phyloP scores from a whole-genome alignment of 2,113 vertebrate genomes.

The Mustela lutreola region DNA sequence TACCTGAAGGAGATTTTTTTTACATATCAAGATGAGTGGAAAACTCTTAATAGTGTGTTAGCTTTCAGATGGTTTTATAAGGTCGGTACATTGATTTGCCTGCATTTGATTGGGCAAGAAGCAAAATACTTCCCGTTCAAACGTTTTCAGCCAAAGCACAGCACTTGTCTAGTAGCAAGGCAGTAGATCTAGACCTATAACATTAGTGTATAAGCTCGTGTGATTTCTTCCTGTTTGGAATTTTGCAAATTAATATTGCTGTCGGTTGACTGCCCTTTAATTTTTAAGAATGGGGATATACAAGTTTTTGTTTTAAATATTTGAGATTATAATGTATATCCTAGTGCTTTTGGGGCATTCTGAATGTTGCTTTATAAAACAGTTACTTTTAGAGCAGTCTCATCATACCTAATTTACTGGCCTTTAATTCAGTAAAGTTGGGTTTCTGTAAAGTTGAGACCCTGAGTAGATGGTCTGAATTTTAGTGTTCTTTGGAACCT shows the following conservation, averaged over 20 bases:
- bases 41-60: not conserved
- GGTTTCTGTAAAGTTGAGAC: slow-evolving; percentile 43
- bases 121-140: not conserved
- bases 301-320: slow-evolving; percentile 7
- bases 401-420: slow-evolving; percentile 8
- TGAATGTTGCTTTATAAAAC: slow-evolving; percentile 9
- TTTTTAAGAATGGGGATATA: not conserved
- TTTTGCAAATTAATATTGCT: slow-evolving; percentile 5
- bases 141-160: not conserved
- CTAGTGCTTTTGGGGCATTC: not conserved
- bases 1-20: not conserved
- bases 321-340: not conserved
- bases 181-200: not conserved
- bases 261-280: not conserved
- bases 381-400: not conserved
- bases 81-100: slow-evolving; percentile 21
- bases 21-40: not conserved
- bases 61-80: slow-evolving; percentile 41
- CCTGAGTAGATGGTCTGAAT: not conserved
- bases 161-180: not conserved
- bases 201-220: not conserved
- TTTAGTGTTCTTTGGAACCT: slow-evolving; percentile 5
- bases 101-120: slow-evolving; percentile 25
- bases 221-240: slow-evolving; percentile 1
- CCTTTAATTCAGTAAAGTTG: slow-evolving; percentile 36